These are phyloP conservation scores for Montifringilla adamsi DNA, from an alignment of 2,113 vertebrate genomes.

Conservation along the genomic window DNA sequence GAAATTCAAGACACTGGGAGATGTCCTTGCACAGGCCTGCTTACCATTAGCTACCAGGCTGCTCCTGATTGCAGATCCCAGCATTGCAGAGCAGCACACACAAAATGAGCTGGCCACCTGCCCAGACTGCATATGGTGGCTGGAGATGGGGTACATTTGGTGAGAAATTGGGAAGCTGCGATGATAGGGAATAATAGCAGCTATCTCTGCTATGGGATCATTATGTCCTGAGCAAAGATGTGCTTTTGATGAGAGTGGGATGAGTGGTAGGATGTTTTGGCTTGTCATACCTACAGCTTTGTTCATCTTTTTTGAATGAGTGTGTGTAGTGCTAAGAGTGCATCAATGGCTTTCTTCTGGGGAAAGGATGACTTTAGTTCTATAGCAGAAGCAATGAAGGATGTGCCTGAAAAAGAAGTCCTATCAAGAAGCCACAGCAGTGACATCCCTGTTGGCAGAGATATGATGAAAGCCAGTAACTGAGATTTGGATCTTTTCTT, in stretches of 20 bases:
- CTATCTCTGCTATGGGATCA: background rate
- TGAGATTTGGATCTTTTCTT: background rate
- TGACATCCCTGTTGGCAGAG: background rate
- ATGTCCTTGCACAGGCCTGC: background rate
- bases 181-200: background rate
- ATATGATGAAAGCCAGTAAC: background rate
- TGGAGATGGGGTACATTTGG: background rate
- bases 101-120: background rate
- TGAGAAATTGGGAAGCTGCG: background rate
- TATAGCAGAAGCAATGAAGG: background rate
- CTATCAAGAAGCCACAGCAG: background rate
- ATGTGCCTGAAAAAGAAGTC: background rate
- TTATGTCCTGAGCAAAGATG: background rate
- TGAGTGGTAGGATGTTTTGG: background rate
- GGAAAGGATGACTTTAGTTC: background rate
- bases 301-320: background rate
- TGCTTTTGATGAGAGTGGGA: background rate
- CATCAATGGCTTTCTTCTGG: background rate
- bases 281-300: background rate
- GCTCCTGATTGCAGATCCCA: background rate
- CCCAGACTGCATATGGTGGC: background rate
- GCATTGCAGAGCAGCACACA: background rate
- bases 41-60: background rate
- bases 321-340: accelerated
- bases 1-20: background rate